These are phyloP conservation scores for Mylabris phalerata DNA, from an alignment of 1,140 invertebrate genomes.

Conservation along the genomic window DNA sequence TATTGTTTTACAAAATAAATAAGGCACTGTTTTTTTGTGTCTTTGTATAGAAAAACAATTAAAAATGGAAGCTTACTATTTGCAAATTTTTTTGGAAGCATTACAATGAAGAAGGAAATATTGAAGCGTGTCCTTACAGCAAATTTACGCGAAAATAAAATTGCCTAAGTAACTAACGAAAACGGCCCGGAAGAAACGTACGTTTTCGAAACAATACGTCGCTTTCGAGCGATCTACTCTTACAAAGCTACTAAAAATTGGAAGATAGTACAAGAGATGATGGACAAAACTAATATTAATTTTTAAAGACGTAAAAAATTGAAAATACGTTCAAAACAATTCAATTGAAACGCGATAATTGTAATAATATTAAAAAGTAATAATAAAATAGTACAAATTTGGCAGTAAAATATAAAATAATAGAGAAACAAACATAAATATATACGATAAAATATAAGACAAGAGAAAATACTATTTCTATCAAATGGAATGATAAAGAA, in stretches of 20 bases:
- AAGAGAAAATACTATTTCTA: constrained; percentile 13
- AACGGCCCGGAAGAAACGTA: neutral
- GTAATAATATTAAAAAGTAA: constrained; percentile 19
- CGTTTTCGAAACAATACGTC: neutral
- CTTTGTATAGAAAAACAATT: constrained; percentile 1
- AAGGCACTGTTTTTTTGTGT: constrained; percentile 28
- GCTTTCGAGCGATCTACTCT: too few species aligned
- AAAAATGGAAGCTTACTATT: constrained; percentile 9
- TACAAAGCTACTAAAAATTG: neutral
- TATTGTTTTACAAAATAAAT: constrained; percentile 29
- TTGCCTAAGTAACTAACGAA: constrained; percentile 34
- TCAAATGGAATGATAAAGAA: constrained; percentile 23
- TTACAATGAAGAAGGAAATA: neutral
- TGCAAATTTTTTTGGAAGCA: neutral
- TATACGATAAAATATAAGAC: constrained; percentile 5
- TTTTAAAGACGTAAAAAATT: constrained; percentile 26
- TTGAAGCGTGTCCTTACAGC: constrained; percentile 30
- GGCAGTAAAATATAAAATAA: constrained; percentile 26
- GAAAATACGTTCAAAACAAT: constrained; percentile 27
- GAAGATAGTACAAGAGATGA: constrained; percentile 23
- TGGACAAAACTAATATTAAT: constrained; percentile 4
- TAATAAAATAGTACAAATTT: constrained; percentile 31
- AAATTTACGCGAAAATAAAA: constrained; percentile 34
- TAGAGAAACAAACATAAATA: constrained; percentile 4
- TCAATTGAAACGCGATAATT: constrained; percentile 27